Conservation (phyloP, 2,888 invertebrate species). For the Epirrita christyi region DNA sequence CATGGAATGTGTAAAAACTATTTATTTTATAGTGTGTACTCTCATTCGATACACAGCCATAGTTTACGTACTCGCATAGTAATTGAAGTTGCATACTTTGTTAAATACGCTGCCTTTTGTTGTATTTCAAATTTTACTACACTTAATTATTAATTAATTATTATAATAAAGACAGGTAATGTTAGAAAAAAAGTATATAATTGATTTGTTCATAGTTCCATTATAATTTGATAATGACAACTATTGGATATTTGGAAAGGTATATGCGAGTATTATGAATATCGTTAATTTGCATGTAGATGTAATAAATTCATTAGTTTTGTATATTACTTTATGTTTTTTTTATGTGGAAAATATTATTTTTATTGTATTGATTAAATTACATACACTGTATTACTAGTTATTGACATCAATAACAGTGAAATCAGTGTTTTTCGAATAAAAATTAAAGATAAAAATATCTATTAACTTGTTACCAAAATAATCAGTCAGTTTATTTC, state of each 20-base stretch:
- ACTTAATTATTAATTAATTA: constrained; percentile 44
- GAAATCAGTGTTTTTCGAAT: constrained; percentile 13
- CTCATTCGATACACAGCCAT: constrained; percentile 54
- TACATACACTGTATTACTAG: constrained; percentile 1
- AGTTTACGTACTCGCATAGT: constrained; percentile 62
- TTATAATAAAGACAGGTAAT: constrained; percentile 61
- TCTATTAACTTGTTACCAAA: constrained; percentile 27
- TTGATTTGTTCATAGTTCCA: constrained; percentile 46
- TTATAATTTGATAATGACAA: constrained; percentile 38
- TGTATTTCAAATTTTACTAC: constrained; percentile 55
- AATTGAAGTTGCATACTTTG: constrained; percentile 61
- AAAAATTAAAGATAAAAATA: constrained; percentile 10
- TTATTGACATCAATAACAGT: constrained; percentile 17
- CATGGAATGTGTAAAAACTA: too few relatives aligned
- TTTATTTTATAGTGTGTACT: constrained; percentile 68
- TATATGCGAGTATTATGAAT: constrained; percentile 52
- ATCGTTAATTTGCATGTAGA: constrained; percentile 21
- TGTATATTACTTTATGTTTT: constrained; percentile 60
- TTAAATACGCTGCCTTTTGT: constrained; percentile 54
- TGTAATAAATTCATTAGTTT: constrained; percentile 54
- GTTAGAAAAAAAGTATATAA: constrained; percentile 51
- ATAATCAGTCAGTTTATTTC: constrained; percentile 17
- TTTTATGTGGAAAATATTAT: constrained; percentile 57
- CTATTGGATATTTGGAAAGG: constrained; percentile 39
- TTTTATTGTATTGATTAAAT: constrained; percentile 48